Evolutionary conservation across 2,888 invertebrate species (phyloP).

Genomic region (Nomada lathburiana): DNA sequence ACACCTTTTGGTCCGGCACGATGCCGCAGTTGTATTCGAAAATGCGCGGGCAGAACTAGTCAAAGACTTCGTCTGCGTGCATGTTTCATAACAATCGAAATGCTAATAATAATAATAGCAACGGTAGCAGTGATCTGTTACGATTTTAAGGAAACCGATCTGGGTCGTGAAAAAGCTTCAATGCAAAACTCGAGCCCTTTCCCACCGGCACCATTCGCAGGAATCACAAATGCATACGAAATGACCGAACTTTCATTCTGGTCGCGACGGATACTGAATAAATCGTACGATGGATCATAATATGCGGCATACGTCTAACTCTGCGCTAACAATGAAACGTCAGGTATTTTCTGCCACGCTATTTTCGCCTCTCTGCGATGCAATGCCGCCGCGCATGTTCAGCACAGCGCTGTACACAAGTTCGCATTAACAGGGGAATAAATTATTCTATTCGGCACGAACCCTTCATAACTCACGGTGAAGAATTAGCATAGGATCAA

Average conservation of each 20-base stretch:
- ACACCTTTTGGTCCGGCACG: conserved; percentile 45
- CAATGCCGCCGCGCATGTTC: conserved; percentile 51
- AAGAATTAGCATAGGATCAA: conserved; percentile 80
- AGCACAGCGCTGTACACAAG: conserved; percentile 62
- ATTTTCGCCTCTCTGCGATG: conserved; percentile 58
- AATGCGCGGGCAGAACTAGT: conserved; percentile 40
- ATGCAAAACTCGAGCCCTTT: background rate
- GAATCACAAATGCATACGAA: conserved; percentile 15
- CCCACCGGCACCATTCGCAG: background rate
- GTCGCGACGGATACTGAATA: background rate
- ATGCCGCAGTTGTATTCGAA: conserved; percentile 27
- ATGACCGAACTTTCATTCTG: conserved; percentile 11
- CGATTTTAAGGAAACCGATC: too few species aligned
- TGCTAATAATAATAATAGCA: too few species aligned
- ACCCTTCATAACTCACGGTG: conserved; percentile 78
- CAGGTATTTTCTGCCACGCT: conserved; percentile 44
- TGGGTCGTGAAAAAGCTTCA: background rate
- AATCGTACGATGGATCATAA: background rate
- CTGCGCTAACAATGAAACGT: conserved; percentile 52
- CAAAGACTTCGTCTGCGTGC: too few species aligned
- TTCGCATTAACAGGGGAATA: conserved; percentile 78
- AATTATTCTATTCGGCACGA: conserved; percentile 79
- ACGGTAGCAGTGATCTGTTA: too few species aligned
- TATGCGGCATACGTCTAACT: background rate
- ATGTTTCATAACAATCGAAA: too few species aligned